These are phyloP conservation scores for Hemicordylus capensis DNA, from an alignment of 2,113 vertebrate species.

Conservation along the genomic window DNA sequence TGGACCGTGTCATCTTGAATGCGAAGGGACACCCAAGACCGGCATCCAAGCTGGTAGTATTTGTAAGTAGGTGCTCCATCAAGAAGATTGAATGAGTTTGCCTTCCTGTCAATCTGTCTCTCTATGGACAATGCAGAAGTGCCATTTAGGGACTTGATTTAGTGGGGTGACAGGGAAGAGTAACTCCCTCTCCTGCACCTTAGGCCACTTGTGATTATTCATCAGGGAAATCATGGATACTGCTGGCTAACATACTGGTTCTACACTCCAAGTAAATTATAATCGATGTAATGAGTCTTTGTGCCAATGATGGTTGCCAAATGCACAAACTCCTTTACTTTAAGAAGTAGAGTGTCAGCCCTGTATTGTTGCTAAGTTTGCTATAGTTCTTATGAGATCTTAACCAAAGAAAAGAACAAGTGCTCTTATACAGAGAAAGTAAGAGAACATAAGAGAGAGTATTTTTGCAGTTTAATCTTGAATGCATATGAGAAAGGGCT, in stretches of 20 bases:
- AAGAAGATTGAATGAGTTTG: neutral
- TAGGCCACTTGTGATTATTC: neutral
- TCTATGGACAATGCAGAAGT: neutral
- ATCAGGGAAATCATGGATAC: neutral
- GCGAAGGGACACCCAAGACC: neutral
- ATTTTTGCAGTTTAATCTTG: no score
- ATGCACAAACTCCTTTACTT: no score
- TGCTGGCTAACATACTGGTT: no score
- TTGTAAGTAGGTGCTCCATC: neutral
- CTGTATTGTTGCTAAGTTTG: no score
- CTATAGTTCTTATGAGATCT: neutral
- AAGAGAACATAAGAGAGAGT: no score
- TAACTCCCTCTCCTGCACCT: no score
- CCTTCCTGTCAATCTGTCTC: neutral
- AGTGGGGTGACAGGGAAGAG: neutral
- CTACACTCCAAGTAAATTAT: neutral
- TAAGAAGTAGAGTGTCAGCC: no score
- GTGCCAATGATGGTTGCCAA: neutral
- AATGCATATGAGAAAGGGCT: no score
- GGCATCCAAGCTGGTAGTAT: neutral
- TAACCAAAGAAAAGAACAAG: neutral
- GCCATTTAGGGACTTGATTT: neutral
- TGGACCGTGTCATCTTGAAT: neutral
- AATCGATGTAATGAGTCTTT: neutral
- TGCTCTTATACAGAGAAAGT: no score